Base-by-base conservation (phyloP, 2,797 vertebrate genomes). In the Chaetophractus vellerosus region DNA sequence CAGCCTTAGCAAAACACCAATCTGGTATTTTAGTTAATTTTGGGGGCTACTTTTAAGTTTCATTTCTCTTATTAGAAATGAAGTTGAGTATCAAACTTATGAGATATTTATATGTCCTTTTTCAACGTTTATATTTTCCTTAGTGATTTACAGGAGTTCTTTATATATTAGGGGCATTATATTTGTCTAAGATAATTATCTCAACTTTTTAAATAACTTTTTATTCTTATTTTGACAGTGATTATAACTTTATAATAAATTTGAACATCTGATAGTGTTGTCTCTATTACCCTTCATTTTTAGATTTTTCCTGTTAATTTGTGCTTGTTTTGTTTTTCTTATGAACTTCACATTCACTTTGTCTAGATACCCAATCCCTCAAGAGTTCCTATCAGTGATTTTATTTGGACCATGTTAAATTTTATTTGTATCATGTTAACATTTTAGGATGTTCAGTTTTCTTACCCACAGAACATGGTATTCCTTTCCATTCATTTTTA, bases 151-250 rank as follows among this genome's bases (percentile, higher is more conserved):
- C 18, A 74, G 18, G n/a, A 59, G 15, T 78, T 76, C 10, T 86
- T 89, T 48, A 66, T n/a, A 68, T 41, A 23, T 68, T 61, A 87
- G 28, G 48, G 41, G 90, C 75, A 88, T 92, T 74, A 75, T 48
- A 83, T 48, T 72, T 95, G 26, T 57, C n/a, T 61, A 28, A 55
- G 26, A 1, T 41, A 23, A 21, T 28, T 26, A 59, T 33, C 18
- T 74, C 36, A n/a, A 63, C 41, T 81, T 88, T 94, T 94, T 84
- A 64, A 50, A 38, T 38, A 81, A 45, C 91, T 80, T 82, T 12
- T 52, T 84, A 14, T 71, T 94, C 84, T 96, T 81, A 57, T 86
- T 91, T 87, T 66, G 28, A 86, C 55, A 68, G 74, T 48, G 89
- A 48, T 76, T 52, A 78, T 16, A 78, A 26, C 10, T 80, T 68